Base-by-base conservation (phyloP, 2,888 invertebrate genomes). In the Dinocampus coccinellae region DNA sequence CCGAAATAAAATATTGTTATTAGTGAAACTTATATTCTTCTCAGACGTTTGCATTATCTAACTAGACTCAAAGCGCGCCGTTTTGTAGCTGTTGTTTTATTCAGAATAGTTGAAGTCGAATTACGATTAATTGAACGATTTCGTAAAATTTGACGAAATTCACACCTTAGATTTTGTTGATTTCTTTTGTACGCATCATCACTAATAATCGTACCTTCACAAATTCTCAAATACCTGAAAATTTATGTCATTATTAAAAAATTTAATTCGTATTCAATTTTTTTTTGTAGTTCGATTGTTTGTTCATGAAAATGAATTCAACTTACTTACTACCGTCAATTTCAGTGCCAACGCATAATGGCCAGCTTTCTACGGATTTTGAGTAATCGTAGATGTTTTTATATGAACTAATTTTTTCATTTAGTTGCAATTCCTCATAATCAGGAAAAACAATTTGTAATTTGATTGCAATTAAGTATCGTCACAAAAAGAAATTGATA, bases 141-240 rank as follows among this genome's bases (percentile, higher is more conserved):
- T n/a, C 61, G 34, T 10, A 61, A 24, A n/a, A 34, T 34, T 61
- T 16, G 33, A 16, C 61, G 34, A 26, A 36, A 61, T 61, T 24
- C 34, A 61, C 36, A 61, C 24, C 61, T 34, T 24, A 36, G 20
- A 34, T 61, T 61, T 2, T 10, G 7, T 34, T 34, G 61, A 61
- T 34, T 61, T 61, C 61, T 61, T 34, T 61, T 34, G 16, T 61
- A 61, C 3, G 61, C 9, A 9, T 61, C 61, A 34, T 61, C 61
- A 34, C 61, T 36, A 34, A 20, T 16, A 61, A 61, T 33, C 1
- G 34, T 36, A 20, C 61, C 61, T 34, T 61, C 34, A 34, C 61
- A 61, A 20, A 6, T 4, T 61, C 20, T 34, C 16, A 36, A 61
- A 61, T 22, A 61, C 3, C 61, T 61, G 7, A 61, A 61, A 61